A percentile compares a stretch with the other conserved stretches of the same genome.
phyloP scores from a whole-genome alignment of 2,113 vertebrate genomes.

The Rhinopomastus cyanomelas region DNA sequence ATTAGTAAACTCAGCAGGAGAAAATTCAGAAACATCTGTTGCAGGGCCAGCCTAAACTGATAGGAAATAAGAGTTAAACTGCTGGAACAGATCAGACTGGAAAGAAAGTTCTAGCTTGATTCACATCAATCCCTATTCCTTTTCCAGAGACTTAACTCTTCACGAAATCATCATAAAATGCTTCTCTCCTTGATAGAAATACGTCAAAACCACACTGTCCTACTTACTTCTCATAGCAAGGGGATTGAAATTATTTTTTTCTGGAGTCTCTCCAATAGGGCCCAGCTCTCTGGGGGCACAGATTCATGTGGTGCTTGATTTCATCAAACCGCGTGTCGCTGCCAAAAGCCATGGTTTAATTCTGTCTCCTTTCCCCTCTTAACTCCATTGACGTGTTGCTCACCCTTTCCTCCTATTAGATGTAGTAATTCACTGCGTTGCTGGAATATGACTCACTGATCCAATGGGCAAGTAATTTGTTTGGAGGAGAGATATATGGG shows the following conservation, averaged over 20 bases:
- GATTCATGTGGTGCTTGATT: conserved; percentile 38
- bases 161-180: background rate
- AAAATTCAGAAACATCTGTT: background rate
- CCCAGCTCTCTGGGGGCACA: background rate
- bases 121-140: background rate
- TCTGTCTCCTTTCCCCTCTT: conserved; percentile 1
- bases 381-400: background rate
- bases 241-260: background rate
- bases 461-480: conserved; percentile 8
- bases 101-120: background rate
- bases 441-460: conserved; percentile 35
- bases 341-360: conserved; percentile 43
- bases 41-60: background rate
- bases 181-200: background rate
- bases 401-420: background rate
- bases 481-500: background rate
- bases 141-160: background rate
- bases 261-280: background rate
- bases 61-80: background rate
- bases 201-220: background rate
- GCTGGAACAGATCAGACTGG: background rate
- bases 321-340: background rate
- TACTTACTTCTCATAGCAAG: background rate
- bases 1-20: background rate
- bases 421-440: background rate